Evolutionary conservation across 2,888 invertebrate species (phyloP), one percentile per base, ranked within the genome.

Genomic region (Actias luna): DNA sequence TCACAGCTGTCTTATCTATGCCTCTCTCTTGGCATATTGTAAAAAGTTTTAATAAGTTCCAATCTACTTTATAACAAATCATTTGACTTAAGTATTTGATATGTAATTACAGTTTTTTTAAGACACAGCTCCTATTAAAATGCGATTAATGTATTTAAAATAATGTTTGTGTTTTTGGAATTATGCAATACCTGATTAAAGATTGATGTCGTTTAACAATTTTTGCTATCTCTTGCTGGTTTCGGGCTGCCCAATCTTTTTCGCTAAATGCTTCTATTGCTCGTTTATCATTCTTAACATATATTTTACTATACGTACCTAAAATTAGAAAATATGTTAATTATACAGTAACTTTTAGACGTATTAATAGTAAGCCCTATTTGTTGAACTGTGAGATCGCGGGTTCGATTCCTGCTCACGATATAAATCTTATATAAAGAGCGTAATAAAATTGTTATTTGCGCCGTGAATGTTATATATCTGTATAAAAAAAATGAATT

Each of bases 151-250:
- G 29, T 2, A 29, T 14, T 16, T n/a, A 10, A 55, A 14, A 25
- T 5, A 16, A 55, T 16, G 16, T 55, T 55, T 16, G 14, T 29
- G 14, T 46, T 5, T 46, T 22, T 22, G 46, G 10, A 46, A 22
- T 46, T 46, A 2, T 22, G 4, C 4, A 27, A 1, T 74, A 86
- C 88, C 87, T 84, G 55, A 88, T 84, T 10, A 89, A 69, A 31
- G 78, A 78, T 1, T 75, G 80, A 67, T 89, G 89, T 64, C 82
- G 78, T 1, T 68, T 31, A 27, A 88, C 72, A 16, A 88, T 85
- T 5, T 76, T 73, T 5, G 71, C 63, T 0, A 89, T 64, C 5
- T 85, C 82, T 25, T 69, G 73, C 16, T 75, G 71, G 27, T 82
- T 74, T 62, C 46, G 70, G 0, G 61, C 55, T 36, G 83, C 82